Conservation (phyloP, 2,797 vertebrate species). For the Sebastes itinus region DNA sequence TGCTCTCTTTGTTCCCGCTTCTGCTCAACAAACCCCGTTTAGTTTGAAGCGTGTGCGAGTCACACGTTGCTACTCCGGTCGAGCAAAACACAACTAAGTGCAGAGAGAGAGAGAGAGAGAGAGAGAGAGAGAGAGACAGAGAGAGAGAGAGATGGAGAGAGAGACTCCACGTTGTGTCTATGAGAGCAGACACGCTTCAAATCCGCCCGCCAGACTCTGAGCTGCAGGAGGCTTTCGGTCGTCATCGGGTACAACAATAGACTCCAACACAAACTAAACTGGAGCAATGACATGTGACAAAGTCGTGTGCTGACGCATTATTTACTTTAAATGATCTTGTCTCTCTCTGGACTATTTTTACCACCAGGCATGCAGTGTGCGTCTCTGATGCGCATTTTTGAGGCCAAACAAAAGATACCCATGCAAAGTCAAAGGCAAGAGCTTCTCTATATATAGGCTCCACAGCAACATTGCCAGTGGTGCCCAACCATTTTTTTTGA, state of each 20-base stretch:
- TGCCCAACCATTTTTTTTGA: constrained; percentile 4
- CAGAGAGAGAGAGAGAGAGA: constrained; percentile 12
- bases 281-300: constrained; percentile 30
- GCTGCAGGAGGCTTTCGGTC: constrained; percentile 64
- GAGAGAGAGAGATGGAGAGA: constrained; percentile 3
- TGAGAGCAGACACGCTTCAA: constrained; percentile 64
- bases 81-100: constrained; percentile 81
- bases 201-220: constrained; percentile 74
- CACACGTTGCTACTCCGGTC: constrained; percentile 67
- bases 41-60: constrained; percentile 70
- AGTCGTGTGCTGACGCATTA: not conserved
- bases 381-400: not conserved
- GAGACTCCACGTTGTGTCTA: constrained; percentile 63
- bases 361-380: not conserved
- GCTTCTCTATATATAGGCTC: constrained; percentile 14
- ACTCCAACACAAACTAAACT: constrained; percentile 25
- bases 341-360: not conserved
- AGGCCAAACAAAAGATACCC: constrained; percentile 34
- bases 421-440: constrained; percentile 20
- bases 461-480: not conserved
- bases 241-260: constrained; percentile 57
- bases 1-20: constrained; percentile 69
- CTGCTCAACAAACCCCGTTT: constrained; percentile 53
- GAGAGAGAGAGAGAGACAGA: constrained; percentile 7
- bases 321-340: not conserved